phyloP scores from a whole-genome alignment of 1,140 invertebrate genomes.

The Homarus americanus region DNA sequence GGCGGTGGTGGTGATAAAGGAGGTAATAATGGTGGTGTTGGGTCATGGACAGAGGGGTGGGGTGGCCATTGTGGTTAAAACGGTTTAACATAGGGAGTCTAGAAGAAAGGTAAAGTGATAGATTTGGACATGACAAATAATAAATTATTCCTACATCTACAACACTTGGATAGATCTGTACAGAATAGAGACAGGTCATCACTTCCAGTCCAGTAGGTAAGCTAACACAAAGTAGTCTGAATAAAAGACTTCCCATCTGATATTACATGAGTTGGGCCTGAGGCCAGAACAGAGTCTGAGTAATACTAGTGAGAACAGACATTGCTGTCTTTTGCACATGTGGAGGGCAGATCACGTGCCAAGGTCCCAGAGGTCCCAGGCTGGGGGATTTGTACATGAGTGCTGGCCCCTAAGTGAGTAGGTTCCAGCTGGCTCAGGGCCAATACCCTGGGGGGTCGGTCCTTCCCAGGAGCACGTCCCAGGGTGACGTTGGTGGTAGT shows the following conservation, averaged over 20 bases:
- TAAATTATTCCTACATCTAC: conserved; percentile 74
- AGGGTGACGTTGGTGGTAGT: conserved; percentile 47
- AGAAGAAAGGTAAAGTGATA: conserved; percentile 72
- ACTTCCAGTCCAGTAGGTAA: conserved; percentile 68
- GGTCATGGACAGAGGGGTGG: conserved; percentile 60
- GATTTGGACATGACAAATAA: conserved; percentile 74
- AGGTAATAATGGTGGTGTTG: conserved; percentile 65
- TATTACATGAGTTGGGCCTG: conserved; percentile 69
- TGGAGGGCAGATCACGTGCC: conserved; percentile 72
- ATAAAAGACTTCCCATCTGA: conserved; percentile 72
- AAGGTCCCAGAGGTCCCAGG: conserved; percentile 65
- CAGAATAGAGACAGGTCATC: conserved; percentile 73
- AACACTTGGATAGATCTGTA: conserved; percentile 73
- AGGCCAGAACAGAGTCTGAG: conserved; percentile 62
- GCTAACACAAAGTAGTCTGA: conserved; percentile 73
- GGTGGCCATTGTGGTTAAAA: conserved; percentile 69
- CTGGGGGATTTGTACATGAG: conserved; percentile 70
- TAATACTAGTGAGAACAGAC: conserved; percentile 73
- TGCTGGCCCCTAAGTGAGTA: conserved; percentile 62
- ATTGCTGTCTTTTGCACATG: conserved; percentile 72
- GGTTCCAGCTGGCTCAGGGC: conserved; percentile 68
- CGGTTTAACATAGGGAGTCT: conserved; percentile 70
- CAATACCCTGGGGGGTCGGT: conserved; percentile 44
- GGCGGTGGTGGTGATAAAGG: conserved; percentile 35
- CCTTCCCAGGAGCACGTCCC: conserved; percentile 64